These are phyloP conservation scores for Tricholaema leucomelas DNA, from an alignment of 2,113 vertebrate genomes.

Conservation along the genomic window DNA sequence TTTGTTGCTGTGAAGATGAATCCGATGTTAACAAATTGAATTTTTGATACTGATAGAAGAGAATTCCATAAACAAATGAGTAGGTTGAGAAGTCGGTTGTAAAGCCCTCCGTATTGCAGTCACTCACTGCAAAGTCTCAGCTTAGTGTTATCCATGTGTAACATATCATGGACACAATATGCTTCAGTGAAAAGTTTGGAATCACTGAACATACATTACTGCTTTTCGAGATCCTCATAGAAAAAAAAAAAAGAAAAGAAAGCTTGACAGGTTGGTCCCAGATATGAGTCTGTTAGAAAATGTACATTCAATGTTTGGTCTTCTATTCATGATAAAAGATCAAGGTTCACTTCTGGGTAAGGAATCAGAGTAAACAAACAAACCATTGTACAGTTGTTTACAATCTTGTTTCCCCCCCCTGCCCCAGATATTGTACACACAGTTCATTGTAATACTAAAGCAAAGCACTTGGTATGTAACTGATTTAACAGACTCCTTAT, in stretches of 20 bases:
- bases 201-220: conserved; percentile 54
- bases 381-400: conserved; percentile 73
- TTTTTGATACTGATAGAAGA: conserved; percentile 68
- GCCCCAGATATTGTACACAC: conserved; percentile 36
- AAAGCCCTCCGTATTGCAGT: conserved; percentile 72
- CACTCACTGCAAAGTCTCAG: conserved; percentile 46
- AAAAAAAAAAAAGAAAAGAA: conserved; percentile 43
- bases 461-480: conserved; percentile 80
- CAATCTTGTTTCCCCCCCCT: conserved; percentile 32
- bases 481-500: conserved; percentile 70
- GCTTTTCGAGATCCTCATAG: conserved; percentile 72
- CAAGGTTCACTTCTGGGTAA: conserved; percentile 82
- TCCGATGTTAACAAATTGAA: conserved; percentile 68
- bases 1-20: conserved; percentile 76
- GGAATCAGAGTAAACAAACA: conserved; percentile 80
- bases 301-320: conserved; percentile 91
- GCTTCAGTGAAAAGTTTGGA: conserved; percentile 39
- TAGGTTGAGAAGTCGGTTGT: conserved; percentile 65
- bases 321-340: conserved; percentile 80
- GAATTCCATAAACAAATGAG: conserved; percentile 63
- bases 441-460: conserved; percentile 68
- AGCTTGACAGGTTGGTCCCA: conserved; percentile 85
- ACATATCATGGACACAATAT: conserved; percentile 39
- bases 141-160: conserved; percentile 42
- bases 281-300: conserved; percentile 86